Base-by-base conservation (phyloP, 2,113 vertebrate genomes). In the Genyomyrus donnyi region DNA sequence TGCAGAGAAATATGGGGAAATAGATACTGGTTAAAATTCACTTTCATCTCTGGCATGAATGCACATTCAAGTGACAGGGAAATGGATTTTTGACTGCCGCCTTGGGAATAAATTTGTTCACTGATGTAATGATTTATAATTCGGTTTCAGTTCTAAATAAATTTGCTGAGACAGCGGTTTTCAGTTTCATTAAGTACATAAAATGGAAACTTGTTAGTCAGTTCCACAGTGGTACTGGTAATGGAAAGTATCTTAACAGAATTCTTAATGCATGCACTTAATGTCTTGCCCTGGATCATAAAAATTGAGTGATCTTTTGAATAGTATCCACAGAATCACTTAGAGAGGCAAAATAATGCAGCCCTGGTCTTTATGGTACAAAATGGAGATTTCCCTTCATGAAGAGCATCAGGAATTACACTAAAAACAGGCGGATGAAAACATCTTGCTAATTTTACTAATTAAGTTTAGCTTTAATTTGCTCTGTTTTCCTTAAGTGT, bases 101-200 rank as follows among this genome's bases (percentile, higher is more conserved):
- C 53, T 24, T 85, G 89, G 89, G 52, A n/a, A 27, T 84, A 89
- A 84, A 52, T 89, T 62, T 52, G 21, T 62, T 89, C 89, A 62
- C 39, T 62, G 39, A 85, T 85, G 35, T 85, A n/a, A 58, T 89
- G 35, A 85, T 85, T 89, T 89, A 83, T 83, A 93, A 87, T 94
- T 91, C 92, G 94, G 91, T 92, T 93, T 93, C 93, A 80, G 91
- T 85, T 85, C 62, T n/a, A 95, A 95, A 95, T 95, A 95, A 94
- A 95, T 96, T 95, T 95, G 93, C 93, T 90, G 91, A 95, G 94
- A 95, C 95, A 93, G 95, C 95, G 94, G 94, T 96, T 96, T 96
- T 96, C 94, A 94, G 94, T 96, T 96, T 94, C 94, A 96, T 95
- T 96, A 95, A 92, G 93, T 92, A 93, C 93, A 94, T 95, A 95